Conservation (phyloP, 2,113 vertebrate species). For the Larimichthys polyactis region DNA sequence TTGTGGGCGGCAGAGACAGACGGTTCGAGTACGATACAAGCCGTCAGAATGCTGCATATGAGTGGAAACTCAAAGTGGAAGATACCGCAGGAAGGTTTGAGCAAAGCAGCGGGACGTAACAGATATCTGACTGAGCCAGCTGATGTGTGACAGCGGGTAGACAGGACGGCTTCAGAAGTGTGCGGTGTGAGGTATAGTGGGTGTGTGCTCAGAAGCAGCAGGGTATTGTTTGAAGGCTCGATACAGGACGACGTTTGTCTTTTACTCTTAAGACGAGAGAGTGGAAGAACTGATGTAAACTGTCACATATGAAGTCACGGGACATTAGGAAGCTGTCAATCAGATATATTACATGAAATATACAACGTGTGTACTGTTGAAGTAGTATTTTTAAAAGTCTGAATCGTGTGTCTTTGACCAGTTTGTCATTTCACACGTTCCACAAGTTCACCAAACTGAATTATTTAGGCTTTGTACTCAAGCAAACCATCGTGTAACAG, state of each 20-base stretch:
- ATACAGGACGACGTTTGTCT: conserved; percentile 12
- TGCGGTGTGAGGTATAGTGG: conserved; percentile 46
- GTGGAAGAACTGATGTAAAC: neutral
- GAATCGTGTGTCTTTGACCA: neutral
- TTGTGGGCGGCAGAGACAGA: conserved; percentile 51
- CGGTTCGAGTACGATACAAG: conserved; percentile 46
- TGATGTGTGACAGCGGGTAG: conserved; percentile 74
- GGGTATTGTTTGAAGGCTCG: conserved; percentile 53
- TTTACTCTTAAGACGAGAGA: neutral
- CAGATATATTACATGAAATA: neutral
- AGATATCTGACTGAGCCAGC: conserved; percentile 72
- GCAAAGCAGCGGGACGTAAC: conserved; percentile 62
- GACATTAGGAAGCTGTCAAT: neutral
- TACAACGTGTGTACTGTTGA: neutral
- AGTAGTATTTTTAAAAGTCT: neutral
- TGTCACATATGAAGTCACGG: neutral
- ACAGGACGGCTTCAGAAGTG: conserved; percentile 60
- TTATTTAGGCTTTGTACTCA: neutral
- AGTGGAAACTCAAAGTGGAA: conserved; percentile 57
- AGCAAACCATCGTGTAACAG: neutral
- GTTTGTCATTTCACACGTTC: neutral
- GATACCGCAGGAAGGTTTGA: conserved; percentile 64
- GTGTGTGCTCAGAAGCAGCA: conserved; percentile 50
- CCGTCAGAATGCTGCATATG: conserved; percentile 46
- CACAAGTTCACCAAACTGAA: neutral